These are phyloP conservation scores for Psylliodes chrysocephalus DNA, from an alignment of 2,888 invertebrate genomes.

Conservation along the genomic window DNA sequence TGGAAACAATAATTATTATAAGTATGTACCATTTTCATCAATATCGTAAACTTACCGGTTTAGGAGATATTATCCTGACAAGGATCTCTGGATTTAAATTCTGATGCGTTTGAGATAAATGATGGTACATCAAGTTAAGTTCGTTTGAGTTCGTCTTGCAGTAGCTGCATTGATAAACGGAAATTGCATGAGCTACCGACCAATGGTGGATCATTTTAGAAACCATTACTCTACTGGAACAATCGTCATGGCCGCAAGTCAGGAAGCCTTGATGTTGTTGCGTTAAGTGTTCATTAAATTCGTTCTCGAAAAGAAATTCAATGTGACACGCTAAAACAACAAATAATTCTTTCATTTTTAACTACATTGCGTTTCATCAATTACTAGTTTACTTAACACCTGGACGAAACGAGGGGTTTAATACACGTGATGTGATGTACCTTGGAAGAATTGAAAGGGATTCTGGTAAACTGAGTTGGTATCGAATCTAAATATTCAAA, in stretches of 20 bases:
- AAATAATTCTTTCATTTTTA: too few relatives aligned
- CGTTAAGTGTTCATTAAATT: slow-evolving; percentile 58
- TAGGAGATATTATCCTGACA: slow-evolving; percentile 32
- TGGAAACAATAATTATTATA: neutral
- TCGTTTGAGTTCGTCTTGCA: slow-evolving; percentile 44
- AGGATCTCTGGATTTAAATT: slow-evolving; percentile 42
- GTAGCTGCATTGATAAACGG: slow-evolving; percentile 55
- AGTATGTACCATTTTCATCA: neutral
- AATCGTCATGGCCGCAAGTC: slow-evolving; percentile 46
- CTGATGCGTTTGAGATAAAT: slow-evolving; percentile 45
- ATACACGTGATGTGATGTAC: too few relatives aligned
- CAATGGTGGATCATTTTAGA: slow-evolving; percentile 66
- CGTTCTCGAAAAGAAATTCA: slow-evolving; percentile 48
- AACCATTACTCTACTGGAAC: slow-evolving; percentile 33
- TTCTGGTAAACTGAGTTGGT: too few relatives aligned
- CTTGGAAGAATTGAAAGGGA: too few relatives aligned
- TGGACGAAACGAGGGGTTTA: too few relatives aligned
- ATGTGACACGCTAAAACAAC: slow-evolving; percentile 45
- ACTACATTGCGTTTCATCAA: too few relatives aligned
- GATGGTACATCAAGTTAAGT: slow-evolving; percentile 41
- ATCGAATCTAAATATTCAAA: too few relatives aligned
- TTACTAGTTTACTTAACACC: too few relatives aligned
- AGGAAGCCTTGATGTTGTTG: slow-evolving; percentile 47
- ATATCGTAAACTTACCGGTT: slow-evolving; percentile 33
- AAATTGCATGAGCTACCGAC: slow-evolving; percentile 61